A percentile compares a stretch with the other conserved stretches of the same genome.
These are phyloP conservation scores for Brachyopa scutellaris DNA, from an alignment of 2,888 invertebrate genomes.

Conservation along the genomic window DNA sequence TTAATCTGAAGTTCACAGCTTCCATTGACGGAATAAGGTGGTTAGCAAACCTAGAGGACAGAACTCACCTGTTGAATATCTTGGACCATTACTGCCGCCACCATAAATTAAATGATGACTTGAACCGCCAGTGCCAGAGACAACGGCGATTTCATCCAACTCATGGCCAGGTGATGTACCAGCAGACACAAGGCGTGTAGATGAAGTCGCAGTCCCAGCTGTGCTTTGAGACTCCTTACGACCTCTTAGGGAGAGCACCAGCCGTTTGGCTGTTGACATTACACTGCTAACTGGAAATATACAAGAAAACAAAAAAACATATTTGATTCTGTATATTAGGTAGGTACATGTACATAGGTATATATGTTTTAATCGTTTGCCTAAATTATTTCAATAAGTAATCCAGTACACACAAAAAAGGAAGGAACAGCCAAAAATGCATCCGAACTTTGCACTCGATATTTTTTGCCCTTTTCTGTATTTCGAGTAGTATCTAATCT, in stretches of 20 bases:
- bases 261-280: slow-evolving; percentile 86
- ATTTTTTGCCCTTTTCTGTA: too few relatives aligned
- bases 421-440: too few relatives aligned
- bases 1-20: background rate
- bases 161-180: slow-evolving; percentile 83
- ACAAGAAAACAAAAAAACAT: slow-evolving; percentile 78
- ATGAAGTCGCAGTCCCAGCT: slow-evolving; percentile 81
- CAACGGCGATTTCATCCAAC: slow-evolving; percentile 87
- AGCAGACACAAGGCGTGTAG: slow-evolving; percentile 83
- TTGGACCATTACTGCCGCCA: slow-evolving; percentile 78
- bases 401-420: too few relatives aligned
- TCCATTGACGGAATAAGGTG: background rate
- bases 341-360: too few relatives aligned
- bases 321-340: slow-evolving; percentile 3
- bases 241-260: slow-evolving; percentile 85
- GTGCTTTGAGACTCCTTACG: slow-evolving; percentile 84
- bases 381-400: too few relatives aligned
- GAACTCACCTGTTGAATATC: slow-evolving; percentile 79
- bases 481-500: too few relatives aligned
- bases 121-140: slow-evolving; percentile 84
- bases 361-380: too few relatives aligned
- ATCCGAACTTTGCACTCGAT: too few relatives aligned
- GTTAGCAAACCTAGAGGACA: background rate
- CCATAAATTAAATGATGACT: slow-evolving; percentile 80
- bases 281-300: slow-evolving; percentile 79